These are phyloP conservation scores for Acanthosepion esculentum DNA, from an alignment of 2,888 invertebrate species.

Conservation along the genomic window DNA sequence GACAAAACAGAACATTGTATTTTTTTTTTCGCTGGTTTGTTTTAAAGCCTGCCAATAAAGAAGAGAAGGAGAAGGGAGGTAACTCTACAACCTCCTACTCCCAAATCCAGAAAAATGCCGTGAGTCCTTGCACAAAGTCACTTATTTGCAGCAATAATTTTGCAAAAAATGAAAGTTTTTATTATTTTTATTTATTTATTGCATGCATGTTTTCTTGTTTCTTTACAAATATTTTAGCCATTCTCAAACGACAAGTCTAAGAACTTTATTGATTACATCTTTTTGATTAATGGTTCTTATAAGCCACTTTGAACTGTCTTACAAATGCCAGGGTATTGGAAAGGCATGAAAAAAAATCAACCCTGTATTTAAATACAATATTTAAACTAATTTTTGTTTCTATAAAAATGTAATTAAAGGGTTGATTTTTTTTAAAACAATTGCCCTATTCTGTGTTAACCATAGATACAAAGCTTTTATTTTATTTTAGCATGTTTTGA, in stretches of 20 bases:
- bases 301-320: too few species aligned
- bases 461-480: neutral
- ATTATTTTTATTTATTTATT: neutral
- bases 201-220: neutral
- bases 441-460: neutral
- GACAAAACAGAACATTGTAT: neutral
- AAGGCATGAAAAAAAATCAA: too few species aligned
- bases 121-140: constrained; percentile 2
- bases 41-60: constrained; percentile 21
- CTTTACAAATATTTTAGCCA: neutral
- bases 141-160: neutral
- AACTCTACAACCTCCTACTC: constrained; percentile 34
- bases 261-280: too few species aligned
- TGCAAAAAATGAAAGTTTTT: neutral
- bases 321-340: too few species aligned
- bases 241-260: neutral
- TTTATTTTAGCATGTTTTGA: neutral
- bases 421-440: too few species aligned
- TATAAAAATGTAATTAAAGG: too few species aligned
- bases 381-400: too few species aligned
- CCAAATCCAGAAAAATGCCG: constrained; percentile 41
- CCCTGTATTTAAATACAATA: too few species aligned
- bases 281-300: too few species aligned
- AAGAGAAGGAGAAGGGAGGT: constrained; percentile 35
- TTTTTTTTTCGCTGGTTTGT: neutral